Percentiles rank a stretch among this genome's conserved stretches.
These are phyloP conservation scores for Macrotus californicus DNA, from an alignment of 2,113 vertebrate genomes.

Conservation along the genomic window DNA sequence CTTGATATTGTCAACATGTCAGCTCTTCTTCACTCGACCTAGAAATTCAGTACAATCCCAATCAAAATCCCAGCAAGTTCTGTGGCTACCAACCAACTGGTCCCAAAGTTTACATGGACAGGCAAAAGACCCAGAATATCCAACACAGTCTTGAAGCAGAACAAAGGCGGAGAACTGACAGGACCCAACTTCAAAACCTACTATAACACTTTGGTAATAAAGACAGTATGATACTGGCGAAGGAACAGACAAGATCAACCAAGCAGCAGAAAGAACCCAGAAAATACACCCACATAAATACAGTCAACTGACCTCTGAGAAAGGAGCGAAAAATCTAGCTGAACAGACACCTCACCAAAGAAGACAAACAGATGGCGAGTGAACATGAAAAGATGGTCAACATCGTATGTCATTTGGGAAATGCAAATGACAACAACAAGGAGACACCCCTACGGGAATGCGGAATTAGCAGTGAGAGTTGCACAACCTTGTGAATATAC, in stretches of 20 bases:
- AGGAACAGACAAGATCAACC: not conserved
- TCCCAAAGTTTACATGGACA: not conserved
- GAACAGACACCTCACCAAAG: not conserved
- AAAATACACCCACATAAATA: not conserved
- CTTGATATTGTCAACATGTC: not conserved
- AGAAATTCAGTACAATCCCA: not conserved
- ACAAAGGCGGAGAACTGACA: not conserved
- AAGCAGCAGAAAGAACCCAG: not conserved
- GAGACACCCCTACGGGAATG: not conserved
- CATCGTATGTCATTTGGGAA: not conserved
- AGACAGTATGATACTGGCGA: not conserved
- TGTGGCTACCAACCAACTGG: not conserved
- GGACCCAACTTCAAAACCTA: not conserved
- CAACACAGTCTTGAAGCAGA: not conserved
- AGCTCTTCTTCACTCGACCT: not conserved
- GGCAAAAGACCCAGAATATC: not conserved
- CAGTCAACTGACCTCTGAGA: not conserved
- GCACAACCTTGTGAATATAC: not conserved
- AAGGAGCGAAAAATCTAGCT: not conserved
- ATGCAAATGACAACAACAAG: not conserved
- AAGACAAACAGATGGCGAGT: not conserved
- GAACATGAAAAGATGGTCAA: not conserved
- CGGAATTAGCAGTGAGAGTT: not conserved
- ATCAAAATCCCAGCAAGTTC: not conserved
- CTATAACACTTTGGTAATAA: not conserved